These are phyloP conservation scores for Cynocephalus volans DNA, from an alignment of 2,113 vertebrate species.

Conservation along the genomic window DNA sequence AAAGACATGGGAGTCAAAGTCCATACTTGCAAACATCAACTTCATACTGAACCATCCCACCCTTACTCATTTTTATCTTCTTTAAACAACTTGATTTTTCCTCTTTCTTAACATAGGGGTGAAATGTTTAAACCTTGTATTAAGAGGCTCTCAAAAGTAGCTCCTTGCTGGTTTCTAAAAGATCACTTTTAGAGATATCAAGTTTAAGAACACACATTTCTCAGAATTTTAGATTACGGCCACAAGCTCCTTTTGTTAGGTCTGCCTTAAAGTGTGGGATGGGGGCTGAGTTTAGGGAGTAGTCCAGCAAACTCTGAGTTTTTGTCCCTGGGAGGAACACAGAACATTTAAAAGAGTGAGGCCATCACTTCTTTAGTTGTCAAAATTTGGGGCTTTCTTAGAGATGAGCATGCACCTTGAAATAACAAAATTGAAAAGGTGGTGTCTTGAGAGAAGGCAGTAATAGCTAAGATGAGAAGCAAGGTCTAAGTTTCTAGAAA, in stretches of 20 bases:
- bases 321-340: neutral
- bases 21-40: neutral
- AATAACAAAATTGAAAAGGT: slow-evolving; percentile 49
- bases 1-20: neutral
- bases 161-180: slow-evolving; percentile 41
- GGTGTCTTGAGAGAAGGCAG: neutral
- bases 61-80: neutral
- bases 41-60: neutral
- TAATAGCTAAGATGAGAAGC: slow-evolving; percentile 27
- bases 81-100: slow-evolving; percentile 53
- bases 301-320: neutral
- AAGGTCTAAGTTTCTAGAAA: slow-evolving; percentile 43
- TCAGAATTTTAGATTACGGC: slow-evolving; percentile 49
- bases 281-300: neutral
- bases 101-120: slow-evolving; percentile 21
- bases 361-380: neutral
- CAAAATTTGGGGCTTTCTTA: slow-evolving; percentile 44
- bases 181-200: slow-evolving; percentile 5
- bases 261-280: neutral
- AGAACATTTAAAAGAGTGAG: slow-evolving; percentile 10
- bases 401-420: neutral
- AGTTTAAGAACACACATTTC: slow-evolving; percentile 22
- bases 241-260: neutral
- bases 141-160: slow-evolving; percentile 44
- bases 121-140: neutral